Conservation (phyloP, 1,140 invertebrate genomes). For the Cotesia typhae region DNA sequence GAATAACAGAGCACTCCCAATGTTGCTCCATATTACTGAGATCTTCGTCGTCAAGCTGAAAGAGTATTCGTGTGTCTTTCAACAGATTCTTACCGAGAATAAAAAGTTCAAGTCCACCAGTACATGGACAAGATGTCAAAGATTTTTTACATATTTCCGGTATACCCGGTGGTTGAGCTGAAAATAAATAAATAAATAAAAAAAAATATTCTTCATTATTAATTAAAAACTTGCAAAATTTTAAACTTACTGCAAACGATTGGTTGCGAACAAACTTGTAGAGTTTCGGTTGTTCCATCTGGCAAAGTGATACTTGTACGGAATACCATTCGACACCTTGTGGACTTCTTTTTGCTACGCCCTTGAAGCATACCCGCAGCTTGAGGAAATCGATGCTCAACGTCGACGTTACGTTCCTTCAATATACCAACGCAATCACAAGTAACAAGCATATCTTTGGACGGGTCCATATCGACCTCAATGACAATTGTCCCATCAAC, state of each 20-base stretch:
- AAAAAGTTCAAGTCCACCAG: slow-evolving; percentile 90
- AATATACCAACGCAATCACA: slow-evolving; percentile 87
- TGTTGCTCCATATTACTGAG: slow-evolving; percentile 60
- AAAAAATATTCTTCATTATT: neutral
- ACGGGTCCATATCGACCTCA: slow-evolving; percentile 87
- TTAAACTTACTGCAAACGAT: slow-evolving; percentile 92
- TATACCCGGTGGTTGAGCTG: slow-evolving; percentile 93
- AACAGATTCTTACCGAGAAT: slow-evolving; percentile 97
- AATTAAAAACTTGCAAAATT: slow-evolving; percentile 1
- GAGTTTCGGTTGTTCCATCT: slow-evolving; percentile 79
- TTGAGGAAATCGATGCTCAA: slow-evolving; percentile 90
- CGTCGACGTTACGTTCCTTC: slow-evolving; percentile 96
- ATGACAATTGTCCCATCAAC: slow-evolving; percentile 94
- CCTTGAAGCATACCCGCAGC: slow-evolving; percentile 68
- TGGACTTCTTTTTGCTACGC: slow-evolving; percentile 92
- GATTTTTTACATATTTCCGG: slow-evolving; percentile 97
- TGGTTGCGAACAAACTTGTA: slow-evolving; percentile 92
- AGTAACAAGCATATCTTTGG: slow-evolving; percentile 89
- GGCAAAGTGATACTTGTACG: slow-evolving; percentile 80
- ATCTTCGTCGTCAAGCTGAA: slow-evolving; percentile 74
- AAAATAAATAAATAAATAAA: slow-evolving; percentile 42
- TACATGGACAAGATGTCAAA: slow-evolving; percentile 77
- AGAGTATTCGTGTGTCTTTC: slow-evolving; percentile 91
- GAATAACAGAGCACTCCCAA: slow-evolving; percentile 81
- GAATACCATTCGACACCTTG: slow-evolving; percentile 94